phyloP scores from a whole-genome alignment of 2,113 vertebrate species.

The Mesoclemmys tuberculata region DNA sequence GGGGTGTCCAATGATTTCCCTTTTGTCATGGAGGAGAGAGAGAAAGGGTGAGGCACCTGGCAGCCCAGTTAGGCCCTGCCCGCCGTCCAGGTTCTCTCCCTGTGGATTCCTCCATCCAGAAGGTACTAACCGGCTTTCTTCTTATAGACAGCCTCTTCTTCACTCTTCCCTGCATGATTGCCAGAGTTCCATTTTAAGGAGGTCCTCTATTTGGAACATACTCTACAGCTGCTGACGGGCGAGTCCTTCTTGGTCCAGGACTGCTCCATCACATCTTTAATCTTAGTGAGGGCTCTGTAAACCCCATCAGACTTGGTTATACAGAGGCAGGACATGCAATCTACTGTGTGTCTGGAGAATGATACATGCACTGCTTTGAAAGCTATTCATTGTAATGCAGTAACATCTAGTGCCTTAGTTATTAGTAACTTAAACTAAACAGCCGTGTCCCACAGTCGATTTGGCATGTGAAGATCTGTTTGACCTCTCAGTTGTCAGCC shows the following conservation, averaged over 20 bases:
- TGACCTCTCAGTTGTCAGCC: conserved; percentile 63
- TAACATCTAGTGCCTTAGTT: conserved; percentile 51
- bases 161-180: too few relatives aligned
- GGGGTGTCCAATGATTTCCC: neutral
- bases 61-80: neutral
- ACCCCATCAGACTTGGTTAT: neutral
- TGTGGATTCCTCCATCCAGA: neutral
- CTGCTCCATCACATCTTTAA: neutral
- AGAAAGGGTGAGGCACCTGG: neutral
- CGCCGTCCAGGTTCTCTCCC: neutral
- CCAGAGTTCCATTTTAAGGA: neutral
- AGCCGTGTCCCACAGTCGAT: conserved; percentile 47
- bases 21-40: neutral
- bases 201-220: neutral
- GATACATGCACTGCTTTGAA: conserved; percentile 40
- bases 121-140: neutral
- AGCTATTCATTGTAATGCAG: conserved; percentile 46
- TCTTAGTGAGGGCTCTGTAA: neutral
- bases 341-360: neutral
- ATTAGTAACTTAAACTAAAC: conserved; percentile 58
- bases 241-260: neutral
- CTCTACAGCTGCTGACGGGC: neutral
- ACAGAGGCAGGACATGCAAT: conserved; percentile 28
- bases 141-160: neutral
- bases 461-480: conserved; percentile 37